Conservation (phyloP, 2,797 vertebrate species). For the Novumbra hubbsi region DNA sequence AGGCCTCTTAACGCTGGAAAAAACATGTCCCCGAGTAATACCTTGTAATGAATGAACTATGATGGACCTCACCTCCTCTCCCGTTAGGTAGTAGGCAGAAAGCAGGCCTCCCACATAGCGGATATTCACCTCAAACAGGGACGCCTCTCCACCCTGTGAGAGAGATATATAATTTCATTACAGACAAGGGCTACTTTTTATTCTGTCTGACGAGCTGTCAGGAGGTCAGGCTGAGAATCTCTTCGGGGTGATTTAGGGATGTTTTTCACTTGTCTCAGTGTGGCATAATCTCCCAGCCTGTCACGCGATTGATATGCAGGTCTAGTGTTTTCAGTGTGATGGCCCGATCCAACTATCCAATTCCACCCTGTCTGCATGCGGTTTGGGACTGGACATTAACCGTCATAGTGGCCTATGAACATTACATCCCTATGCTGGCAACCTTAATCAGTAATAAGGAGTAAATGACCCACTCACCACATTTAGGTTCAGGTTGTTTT, state of each 20-base stretch:
- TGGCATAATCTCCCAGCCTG: background rate
- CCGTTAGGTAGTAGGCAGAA: slow-evolving; percentile 80
- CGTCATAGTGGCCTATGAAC: background rate
- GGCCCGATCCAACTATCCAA: background rate
- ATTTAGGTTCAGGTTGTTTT: slow-evolving; percentile 79
- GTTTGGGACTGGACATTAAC: background rate
- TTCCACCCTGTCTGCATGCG: background rate
- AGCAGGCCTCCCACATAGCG: slow-evolving; percentile 81
- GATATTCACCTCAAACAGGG: slow-evolving; percentile 83
- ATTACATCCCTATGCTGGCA: background rate
- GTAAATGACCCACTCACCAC: slow-evolving; percentile 65
- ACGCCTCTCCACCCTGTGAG: slow-evolving; percentile 63
- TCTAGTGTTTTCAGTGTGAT: background rate
- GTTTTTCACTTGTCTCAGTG: background rate
- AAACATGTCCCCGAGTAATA: background rate
- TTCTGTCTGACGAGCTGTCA: background rate
- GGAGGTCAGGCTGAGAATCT: background rate
- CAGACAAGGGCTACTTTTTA: background rate
- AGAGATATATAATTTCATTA: background rate
- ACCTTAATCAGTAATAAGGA: background rate
- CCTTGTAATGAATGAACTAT: background rate
- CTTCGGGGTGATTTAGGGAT: background rate
- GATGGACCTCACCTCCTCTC: slow-evolving; percentile 65
- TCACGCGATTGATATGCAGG: background rate
- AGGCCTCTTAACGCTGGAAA: background rate